Evolutionary conservation across 1,140 invertebrate species (phyloP), one percentile per base, ranked within the genome.

Genomic region (Globodera rostochiensis): DNA sequence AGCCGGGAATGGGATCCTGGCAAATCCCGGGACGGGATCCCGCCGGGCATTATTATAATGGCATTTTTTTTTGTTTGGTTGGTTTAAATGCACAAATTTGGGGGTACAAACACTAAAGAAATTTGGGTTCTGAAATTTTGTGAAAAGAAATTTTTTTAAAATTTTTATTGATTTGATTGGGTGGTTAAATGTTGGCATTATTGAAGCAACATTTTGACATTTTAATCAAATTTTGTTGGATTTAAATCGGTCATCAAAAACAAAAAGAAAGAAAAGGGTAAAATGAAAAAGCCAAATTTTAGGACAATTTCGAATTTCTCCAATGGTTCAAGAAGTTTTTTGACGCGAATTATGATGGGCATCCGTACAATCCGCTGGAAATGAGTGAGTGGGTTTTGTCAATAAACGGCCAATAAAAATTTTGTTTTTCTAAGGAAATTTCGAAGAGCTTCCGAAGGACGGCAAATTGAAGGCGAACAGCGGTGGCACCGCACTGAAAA

Each of bases 301-400:
- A 99, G 80, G 82, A 83, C 92, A 99, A 99, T 92, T 99, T 99
- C 93, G 97, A 99, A 92, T 99, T 99, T 92, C 94, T 99, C 83
- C 97, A 99, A 93, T 99, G 97, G 97, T 99, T 99, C 92, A 98
- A 99, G 93, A 98, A 98, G 90, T 98, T 99, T 92, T 99, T 98
- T 92, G 97, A 99, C 93, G 96, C 96, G 73, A 99, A 99, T 92
- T 98, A 97, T 91, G 95, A 98, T 90, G 96, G 96, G 77, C 93
- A 94, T 84, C 94, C 95, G 81, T 99, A 99, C 91, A 94, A 98
- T 90, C 94, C 95, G 69, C 91, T 94, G 73, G 94, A 94, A 84
- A 94, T 94, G 67, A 82, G 93, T 93, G 82, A 94, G 94, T 77
- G 91, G 95, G 90, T 91, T 91, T 25, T 53, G 46, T 11, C 36